Conservation (phyloP, 1,140 invertebrate species). For the Caenorhabditis latens region DNA sequence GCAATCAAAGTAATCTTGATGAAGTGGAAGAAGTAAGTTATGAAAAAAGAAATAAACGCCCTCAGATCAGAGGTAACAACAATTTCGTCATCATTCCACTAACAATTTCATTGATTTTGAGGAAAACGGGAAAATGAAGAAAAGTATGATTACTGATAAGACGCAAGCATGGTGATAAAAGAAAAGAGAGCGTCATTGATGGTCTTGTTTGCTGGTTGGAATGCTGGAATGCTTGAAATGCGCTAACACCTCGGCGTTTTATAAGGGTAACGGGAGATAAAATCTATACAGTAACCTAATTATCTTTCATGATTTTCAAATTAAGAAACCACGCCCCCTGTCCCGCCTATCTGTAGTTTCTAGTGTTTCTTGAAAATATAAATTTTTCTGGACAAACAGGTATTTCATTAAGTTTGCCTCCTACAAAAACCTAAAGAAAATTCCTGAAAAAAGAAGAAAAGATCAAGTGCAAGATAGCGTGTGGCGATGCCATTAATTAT, state of each 20-base stretch:
- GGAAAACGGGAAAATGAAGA: neutral
- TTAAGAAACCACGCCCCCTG: neutral
- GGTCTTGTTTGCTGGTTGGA: conserved; percentile 37
- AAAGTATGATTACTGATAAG: conserved; percentile 21
- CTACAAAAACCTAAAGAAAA: neutral
- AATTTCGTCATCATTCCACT: neutral
- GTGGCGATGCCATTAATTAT: conserved; percentile 21
- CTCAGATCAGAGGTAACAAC: neutral
- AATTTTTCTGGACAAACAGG: no score
- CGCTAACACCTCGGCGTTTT: neutral
- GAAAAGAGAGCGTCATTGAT: conserved; percentile 24
- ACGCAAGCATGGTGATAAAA: neutral
- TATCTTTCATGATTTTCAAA: neutral
- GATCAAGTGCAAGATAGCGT: conserved; percentile 40
- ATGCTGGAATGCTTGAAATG: conserved; percentile 14
- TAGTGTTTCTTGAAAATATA: no score
- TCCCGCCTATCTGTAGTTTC: no score
- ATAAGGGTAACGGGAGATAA: neutral
- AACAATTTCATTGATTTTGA: neutral
- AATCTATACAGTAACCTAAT: neutral
- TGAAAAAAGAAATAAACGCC: neutral
- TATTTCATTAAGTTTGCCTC: neutral
- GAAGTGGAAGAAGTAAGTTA: no score
- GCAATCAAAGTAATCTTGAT: no score
- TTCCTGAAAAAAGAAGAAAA: conserved; percentile 14